phyloP scores from a whole-genome alignment of 2,113 vertebrate species.

The Ptyas mucosa region DNA sequence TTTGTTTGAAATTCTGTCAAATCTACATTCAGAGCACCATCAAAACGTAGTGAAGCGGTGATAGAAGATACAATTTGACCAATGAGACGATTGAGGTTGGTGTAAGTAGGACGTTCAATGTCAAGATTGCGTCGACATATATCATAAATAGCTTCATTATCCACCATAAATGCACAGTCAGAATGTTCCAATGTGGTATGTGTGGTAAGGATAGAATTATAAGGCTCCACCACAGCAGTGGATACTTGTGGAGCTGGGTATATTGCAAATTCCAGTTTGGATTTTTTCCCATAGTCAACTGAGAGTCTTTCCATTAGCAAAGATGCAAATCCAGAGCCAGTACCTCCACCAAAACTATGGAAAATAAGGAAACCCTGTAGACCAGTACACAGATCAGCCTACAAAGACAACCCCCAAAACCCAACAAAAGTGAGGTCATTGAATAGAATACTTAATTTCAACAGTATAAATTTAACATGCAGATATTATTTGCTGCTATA shows the following conservation, averaged over 20 bases:
- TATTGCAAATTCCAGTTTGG: conserved; percentile 35
- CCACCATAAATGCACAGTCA: conserved; percentile 31
- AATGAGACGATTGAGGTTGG: conserved; percentile 27
- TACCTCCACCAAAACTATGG: conserved; percentile 49
- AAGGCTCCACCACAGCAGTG: conserved; percentile 32
- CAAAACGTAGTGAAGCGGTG: conserved; percentile 30
- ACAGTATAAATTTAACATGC: neutral
- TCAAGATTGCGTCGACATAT: conserved; percentile 32
- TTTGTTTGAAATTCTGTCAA: conserved; percentile 35
- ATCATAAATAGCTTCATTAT: conserved; percentile 33
- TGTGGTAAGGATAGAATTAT: conserved; percentile 30
- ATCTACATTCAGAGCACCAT: conserved; percentile 34
- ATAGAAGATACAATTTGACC: conserved; percentile 29
- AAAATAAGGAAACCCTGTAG: conserved; percentile 45
- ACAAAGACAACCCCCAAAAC: neutral
- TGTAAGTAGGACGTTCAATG: conserved; percentile 26
- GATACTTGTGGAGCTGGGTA: conserved; percentile 34
- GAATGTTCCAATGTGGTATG: conserved; percentile 32
- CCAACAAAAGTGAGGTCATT: neutral
- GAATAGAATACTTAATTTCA: neutral
- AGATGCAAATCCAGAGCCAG: conserved; percentile 50
- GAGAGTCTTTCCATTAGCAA: conserved; percentile 55
- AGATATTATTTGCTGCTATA: neutral
- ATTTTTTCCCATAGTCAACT: conserved; percentile 53
- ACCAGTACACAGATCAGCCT: conserved; percentile 48